phyloP scores from a whole-genome alignment of 2,797 vertebrate genomes.

The Oreochromis grahami region DNA sequence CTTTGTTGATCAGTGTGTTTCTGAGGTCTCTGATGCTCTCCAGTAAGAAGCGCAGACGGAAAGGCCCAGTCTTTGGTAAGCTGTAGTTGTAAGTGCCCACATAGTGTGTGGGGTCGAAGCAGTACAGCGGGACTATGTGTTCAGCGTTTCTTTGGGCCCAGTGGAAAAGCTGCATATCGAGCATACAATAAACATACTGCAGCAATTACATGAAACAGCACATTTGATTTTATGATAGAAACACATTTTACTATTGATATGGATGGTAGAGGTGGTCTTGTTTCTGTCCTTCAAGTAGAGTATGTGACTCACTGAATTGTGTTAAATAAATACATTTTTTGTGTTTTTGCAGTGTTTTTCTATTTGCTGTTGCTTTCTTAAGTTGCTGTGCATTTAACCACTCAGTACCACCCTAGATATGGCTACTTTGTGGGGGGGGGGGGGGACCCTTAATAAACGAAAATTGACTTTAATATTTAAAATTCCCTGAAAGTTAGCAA shows the following conservation, averaged over 20 bases:
- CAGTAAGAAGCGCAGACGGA: conserved; percentile 78
- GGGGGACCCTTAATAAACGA: accelerated
- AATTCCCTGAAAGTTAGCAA: neutral
- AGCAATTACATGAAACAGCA: neutral
- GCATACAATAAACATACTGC: neutral
- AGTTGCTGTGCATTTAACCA: neutral
- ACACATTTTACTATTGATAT: neutral
- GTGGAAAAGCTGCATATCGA: conserved; percentile 70
- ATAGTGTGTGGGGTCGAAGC: conserved; percentile 83
- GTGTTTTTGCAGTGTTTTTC: neutral
- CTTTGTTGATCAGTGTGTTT: conserved; percentile 68
- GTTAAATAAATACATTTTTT: neutral
- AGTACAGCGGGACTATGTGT: conserved; percentile 81
- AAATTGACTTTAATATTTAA: neutral
- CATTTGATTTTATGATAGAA: neutral
- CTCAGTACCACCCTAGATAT: neutral
- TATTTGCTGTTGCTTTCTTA: neutral
- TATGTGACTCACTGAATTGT: neutral
- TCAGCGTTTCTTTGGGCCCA: conserved; percentile 81
- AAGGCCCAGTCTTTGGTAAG: conserved; percentile 80
- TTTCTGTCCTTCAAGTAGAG: neutral
- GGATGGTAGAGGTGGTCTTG: neutral
- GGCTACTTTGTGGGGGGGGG: neutral
- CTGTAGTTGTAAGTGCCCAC: conserved; percentile 71
- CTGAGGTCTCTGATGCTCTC: conserved; percentile 80